Conservation (phyloP, 2,888 invertebrate genomes). For the Subacronicta megacephala region DNA sequence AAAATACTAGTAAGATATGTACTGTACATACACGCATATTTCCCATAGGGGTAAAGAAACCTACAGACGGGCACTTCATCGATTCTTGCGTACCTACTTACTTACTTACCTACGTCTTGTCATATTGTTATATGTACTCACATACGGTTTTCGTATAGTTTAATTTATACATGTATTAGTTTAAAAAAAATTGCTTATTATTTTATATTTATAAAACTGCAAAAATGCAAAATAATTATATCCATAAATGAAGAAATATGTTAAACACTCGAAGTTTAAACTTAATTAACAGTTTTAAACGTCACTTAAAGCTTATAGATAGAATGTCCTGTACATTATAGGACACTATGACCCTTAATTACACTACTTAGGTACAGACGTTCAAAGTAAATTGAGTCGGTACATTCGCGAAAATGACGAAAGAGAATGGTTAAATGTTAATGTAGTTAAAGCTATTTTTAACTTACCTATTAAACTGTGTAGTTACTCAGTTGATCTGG, state of each 20-base stretch:
- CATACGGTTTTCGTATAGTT: too few relatives aligned
- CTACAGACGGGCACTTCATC: too few relatives aligned
- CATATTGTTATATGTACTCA: too few relatives aligned
- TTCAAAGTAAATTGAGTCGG: conserved; percentile 2
- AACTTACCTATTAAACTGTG: conserved; percentile 41
- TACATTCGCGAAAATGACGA: background rate
- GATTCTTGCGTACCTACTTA: too few relatives aligned
- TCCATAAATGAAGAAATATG: conserved; percentile 12
- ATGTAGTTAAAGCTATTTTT: background rate
- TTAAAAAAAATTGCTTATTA: too few relatives aligned
- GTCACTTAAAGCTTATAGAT: conserved; percentile 15
- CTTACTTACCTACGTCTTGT: too few relatives aligned
- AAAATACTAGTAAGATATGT: too few relatives aligned
- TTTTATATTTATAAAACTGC: too few relatives aligned
- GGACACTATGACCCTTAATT: conserved; percentile 16
- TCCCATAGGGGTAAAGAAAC: too few relatives aligned
- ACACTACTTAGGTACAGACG: background rate
- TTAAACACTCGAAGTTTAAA: conserved; percentile 4
- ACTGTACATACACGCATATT: too few relatives aligned
- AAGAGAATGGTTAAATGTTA: background rate
- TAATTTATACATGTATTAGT: too few relatives aligned
- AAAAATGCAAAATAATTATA: conserved; percentile 8
- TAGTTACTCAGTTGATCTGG: conserved; percentile 25
- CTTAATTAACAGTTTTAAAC: conserved; percentile 22
- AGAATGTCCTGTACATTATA: conserved; percentile 20